These are phyloP conservation scores for Ceratina australensis DNA, from an alignment of 1,140 invertebrate genomes.

Conservation along the genomic window DNA sequence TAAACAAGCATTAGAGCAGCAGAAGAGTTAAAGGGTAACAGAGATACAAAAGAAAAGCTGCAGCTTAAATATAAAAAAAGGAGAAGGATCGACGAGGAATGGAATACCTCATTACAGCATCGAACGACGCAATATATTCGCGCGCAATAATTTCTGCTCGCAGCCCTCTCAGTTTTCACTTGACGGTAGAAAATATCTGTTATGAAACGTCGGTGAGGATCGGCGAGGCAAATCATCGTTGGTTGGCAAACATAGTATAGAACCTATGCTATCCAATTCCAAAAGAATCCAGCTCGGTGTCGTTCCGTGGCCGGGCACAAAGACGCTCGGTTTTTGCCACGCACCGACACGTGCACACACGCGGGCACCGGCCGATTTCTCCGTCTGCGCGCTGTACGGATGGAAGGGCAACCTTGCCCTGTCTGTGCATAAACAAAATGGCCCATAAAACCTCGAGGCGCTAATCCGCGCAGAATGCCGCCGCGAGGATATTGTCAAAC, in stretches of 20 bases:
- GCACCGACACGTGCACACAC: background rate
- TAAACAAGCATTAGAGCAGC: no score
- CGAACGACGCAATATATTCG: background rate
- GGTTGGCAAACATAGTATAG: slow-evolving; percentile 37
- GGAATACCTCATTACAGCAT: background rate
- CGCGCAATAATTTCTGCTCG: background rate
- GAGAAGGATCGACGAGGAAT: background rate
- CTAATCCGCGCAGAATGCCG: slow-evolving; percentile 74
- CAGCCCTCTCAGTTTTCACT: background rate
- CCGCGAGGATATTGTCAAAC: slow-evolving; percentile 73
- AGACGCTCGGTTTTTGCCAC: slow-evolving; percentile 3
- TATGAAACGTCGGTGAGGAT: background rate
- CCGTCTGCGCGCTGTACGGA: background rate
- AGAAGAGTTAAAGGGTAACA: no score
- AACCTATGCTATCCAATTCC: slow-evolving; percentile 36
- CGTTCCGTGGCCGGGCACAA: slow-evolving; percentile 15
- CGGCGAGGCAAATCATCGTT: slow-evolving; percentile 2
- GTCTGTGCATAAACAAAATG: slow-evolving; percentile 74
- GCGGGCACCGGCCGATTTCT: background rate
- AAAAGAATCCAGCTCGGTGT: slow-evolving; percentile 42
- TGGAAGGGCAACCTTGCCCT: slow-evolving; percentile 66
- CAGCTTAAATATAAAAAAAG: no score
- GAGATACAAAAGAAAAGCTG: no score
- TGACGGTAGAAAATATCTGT: background rate
- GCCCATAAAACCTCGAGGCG: slow-evolving; percentile 72